These are phyloP conservation scores for Cyprinodon diabolis DNA, from an alignment of 2,797 vertebrate species.

Conservation along the genomic window DNA sequence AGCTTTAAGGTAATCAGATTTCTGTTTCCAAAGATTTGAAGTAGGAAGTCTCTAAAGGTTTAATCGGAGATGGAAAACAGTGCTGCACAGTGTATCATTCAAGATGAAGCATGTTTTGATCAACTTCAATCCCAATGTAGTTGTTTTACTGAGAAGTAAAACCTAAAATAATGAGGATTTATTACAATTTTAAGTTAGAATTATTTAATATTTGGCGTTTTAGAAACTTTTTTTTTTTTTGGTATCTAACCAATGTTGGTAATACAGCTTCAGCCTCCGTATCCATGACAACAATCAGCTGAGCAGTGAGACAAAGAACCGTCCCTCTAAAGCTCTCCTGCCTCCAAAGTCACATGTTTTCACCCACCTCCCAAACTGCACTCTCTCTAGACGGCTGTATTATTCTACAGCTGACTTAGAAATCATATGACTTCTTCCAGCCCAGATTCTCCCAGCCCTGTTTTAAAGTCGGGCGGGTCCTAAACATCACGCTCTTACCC, in stretches of 20 bases:
- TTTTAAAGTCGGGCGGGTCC: slow-evolving; percentile 5
- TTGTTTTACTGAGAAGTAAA: background rate
- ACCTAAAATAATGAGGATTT: background rate
- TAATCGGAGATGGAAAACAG: background rate
- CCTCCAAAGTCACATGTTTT: slow-evolving; percentile 56
- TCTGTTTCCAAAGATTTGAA: no score
- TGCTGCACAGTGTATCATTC: no score
- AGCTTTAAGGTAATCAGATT: no score
- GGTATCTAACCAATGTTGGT: background rate
- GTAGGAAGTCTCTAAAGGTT: no score
- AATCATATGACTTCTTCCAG: slow-evolving; percentile 50
- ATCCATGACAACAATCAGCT: slow-evolving; percentile 8
- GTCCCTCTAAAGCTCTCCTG: slow-evolving; percentile 32
- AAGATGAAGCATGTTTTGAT: background rate
- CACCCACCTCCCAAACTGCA: background rate
- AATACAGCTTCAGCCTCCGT: background rate
- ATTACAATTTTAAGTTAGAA: background rate
- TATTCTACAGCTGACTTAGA: slow-evolving; percentile 29
- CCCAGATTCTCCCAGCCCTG: background rate
- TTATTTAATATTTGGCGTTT: background rate
- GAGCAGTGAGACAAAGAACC: slow-evolving; percentile 41
- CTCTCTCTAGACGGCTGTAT: background rate
- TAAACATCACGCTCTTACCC: background rate
- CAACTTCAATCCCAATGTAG: background rate
- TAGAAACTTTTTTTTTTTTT: background rate